Evolutionary conservation across 2,113 vertebrate genomes (phyloP), one percentile per base, ranked within the genome.

Genomic region (Poicephalus gulielmi): DNA sequence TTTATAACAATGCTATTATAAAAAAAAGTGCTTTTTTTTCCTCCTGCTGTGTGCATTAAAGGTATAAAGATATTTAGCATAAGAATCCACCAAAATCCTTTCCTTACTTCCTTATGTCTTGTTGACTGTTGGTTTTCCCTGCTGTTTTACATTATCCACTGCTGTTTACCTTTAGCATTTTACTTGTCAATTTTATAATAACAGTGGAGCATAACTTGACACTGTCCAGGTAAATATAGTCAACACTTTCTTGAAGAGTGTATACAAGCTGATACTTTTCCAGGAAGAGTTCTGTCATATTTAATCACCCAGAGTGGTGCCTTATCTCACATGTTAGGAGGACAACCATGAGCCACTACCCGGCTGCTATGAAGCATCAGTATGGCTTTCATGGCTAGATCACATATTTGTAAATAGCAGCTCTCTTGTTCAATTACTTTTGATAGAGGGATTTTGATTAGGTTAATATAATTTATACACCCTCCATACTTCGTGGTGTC

Each of bases 151-250:
- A 47, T 92, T 66, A 85, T 49, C 41, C 20, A 19, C 47, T 79
- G 35, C 37, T 87, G 60, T 90, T 95, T 95, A 95, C 86, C 69
- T 85, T 79, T n/a, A 66, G 57, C 70, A 43, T 63, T 91, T 80
- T 24, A 49, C 81, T 81, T 94, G 91, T 92, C 87, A 74, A 22
- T 79, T 90, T 90, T 76, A 33, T 71, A 84, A 70, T 27, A 91
- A 76, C 10, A 7, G 20, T 84, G 57, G 33, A 84, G 60, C 39
- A 35, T 44, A 88, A 77, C 68, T 63, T 77, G 88, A 86, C 76
- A 30, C 17, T 90, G 86, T 88, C 88, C 77, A 71, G 70, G 66
- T 83, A 90, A 92, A 89, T 79, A 64, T 28, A 89, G 64, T 91
- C 78, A 89, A 10, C 7, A 2, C 24, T 76, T 64, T 33, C 22